These are phyloP conservation scores for Gobius niger DNA, from an alignment of 2,113 vertebrate species.

Conservation along the genomic window DNA sequence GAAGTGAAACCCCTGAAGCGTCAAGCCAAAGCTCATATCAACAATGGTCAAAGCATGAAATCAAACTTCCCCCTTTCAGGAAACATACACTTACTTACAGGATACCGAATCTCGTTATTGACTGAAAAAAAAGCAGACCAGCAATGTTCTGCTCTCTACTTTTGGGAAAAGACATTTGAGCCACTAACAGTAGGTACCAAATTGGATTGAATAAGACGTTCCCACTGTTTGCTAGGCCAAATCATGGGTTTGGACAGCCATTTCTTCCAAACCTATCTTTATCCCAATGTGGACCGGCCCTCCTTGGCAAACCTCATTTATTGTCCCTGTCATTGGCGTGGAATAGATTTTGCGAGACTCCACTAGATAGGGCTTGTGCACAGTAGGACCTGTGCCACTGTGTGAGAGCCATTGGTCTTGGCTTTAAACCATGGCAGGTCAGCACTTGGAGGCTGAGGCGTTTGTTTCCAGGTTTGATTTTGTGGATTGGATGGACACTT, in stretches of 20 bases:
- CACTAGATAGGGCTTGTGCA: not conserved
- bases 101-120: no score
- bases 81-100: no score
- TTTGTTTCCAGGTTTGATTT: no score
- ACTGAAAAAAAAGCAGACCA: no score
- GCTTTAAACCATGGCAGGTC: not conserved
- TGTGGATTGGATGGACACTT: no score
- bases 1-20: no score
- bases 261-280: constrained; percentile 5
- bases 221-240: not conserved
- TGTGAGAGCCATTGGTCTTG: not conserved
- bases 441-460: no score
- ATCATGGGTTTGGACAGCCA: not conserved
- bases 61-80: no score
- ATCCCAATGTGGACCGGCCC: not conserved
- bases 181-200: not conserved
- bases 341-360: not conserved
- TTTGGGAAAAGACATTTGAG: not conserved
- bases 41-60: no score
- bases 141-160: no score
- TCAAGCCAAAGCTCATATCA: no score
- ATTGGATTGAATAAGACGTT: constrained; percentile 6
- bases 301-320: not conserved
- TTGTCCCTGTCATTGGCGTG: not conserved
- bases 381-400: not conserved